These are phyloP conservation scores for Dinomys branickii DNA, from an alignment of 2,113 vertebrate species.

Conservation along the genomic window DNA sequence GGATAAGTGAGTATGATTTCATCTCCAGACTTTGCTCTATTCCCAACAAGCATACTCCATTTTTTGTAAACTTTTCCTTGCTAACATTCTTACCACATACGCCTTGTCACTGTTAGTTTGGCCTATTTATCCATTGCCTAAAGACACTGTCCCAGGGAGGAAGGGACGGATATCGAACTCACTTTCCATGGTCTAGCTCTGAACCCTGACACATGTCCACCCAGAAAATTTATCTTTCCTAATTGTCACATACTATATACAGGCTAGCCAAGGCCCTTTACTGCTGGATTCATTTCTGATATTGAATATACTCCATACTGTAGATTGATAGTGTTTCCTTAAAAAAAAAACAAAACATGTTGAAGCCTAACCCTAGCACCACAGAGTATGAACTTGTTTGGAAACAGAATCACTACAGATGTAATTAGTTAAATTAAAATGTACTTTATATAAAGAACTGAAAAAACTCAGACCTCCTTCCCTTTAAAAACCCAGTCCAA, in stretches of 20 bases:
- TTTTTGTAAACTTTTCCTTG: not conserved
- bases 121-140: not conserved
- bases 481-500: not conserved
- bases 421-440: not conserved
- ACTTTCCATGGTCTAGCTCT: not conserved
- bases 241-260: not conserved
- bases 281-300: not conserved
- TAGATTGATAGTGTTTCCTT: not conserved
- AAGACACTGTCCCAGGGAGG: not conserved
- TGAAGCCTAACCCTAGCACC: not conserved
- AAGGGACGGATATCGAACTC: not conserved
- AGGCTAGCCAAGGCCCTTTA: not conserved
- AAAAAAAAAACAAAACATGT: not conserved
- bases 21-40: not conserved
- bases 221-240: not conserved
- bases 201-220: not conserved
- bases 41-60: not conserved
- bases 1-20: not conserved
- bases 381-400: not conserved
- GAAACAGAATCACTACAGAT: not conserved
- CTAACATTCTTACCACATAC: not conserved
- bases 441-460: not conserved
- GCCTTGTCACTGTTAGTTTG: not conserved
- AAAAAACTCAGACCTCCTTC: not conserved
- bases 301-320: not conserved